Evolutionary conservation across 1,140 invertebrate genomes (phyloP), one percentile per base, ranked within the genome.

Genomic region (Papilio aristodemus): DNA sequence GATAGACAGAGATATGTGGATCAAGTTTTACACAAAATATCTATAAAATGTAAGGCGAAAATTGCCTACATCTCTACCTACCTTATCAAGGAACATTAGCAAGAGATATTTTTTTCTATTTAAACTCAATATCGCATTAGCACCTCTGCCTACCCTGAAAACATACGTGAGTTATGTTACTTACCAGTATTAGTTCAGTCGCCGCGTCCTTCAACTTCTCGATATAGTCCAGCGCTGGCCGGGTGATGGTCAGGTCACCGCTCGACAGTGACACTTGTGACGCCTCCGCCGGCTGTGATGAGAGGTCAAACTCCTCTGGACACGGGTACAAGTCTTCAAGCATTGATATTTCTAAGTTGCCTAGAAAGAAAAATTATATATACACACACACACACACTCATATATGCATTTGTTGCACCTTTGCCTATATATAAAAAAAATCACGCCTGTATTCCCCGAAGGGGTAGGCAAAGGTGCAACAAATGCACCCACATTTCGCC

Each of bases 311-410:
- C 7, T 80, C 50, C 5, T 62, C 14, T 0, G 87, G 87, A n/a
- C 85, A 88, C 9, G 77, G 57, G 68, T 79, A 84, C 7, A 89
- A 64, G 0, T 69, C 69, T 9, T 83, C 76, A 9, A 79, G 69
- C 0, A 41, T 63, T 4, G 67, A 59, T 4, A 84, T 67, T 8
- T 81, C 77, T 0, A 73, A 43, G 71, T 87, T 87, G n/a, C 87
- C 85, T 89, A 78, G 7, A 68, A 71, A 7, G 22, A 59, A 68
- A 22, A 68, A 13, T 67, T 46, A 37, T n/a, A n/a, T n/a, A n/a
- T n/a, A n/a, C n/a, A n/a, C n/a, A n/a, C n/a, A n/a, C n/a, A n/a
- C n/a, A n/a, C n/a, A n/a, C n/a, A n/a, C n/a, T n/a, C n/a, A n/a
- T n/a, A 19, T 64, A 32, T 32, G 27, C 6, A 32, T 32, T 3